Conservation (phyloP, 1,140 invertebrate genomes). For the Magallana gigas region DNA sequence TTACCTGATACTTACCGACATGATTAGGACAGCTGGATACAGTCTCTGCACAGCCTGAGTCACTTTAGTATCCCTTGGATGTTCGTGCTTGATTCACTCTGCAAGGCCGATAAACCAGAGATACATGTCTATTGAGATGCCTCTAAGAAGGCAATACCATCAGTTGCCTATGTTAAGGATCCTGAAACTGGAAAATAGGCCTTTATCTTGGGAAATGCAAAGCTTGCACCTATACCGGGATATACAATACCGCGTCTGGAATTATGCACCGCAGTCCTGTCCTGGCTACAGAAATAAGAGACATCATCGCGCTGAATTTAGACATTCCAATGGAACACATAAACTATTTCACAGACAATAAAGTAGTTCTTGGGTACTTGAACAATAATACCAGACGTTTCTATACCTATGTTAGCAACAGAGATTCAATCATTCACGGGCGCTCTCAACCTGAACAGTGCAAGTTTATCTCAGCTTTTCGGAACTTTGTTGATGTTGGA, state of each 20-base stretch:
- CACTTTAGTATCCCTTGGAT: slow-evolving; percentile 26
- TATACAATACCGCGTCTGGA: slow-evolving; percentile 54
- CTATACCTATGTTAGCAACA: slow-evolving; percentile 50
- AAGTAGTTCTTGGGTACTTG: slow-evolving; percentile 46
- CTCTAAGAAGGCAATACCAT: slow-evolving; percentile 49
- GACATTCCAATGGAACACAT: slow-evolving; percentile 6
- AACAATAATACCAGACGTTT: slow-evolving; percentile 40
- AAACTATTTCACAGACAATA: slow-evolving; percentile 45
- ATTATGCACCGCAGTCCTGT: slow-evolving; percentile 51
- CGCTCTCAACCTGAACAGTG: slow-evolving; percentile 47
- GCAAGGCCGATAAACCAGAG: slow-evolving; percentile 75
- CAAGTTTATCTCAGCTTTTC: slow-evolving; percentile 36
- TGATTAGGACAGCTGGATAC: slow-evolving; percentile 53
- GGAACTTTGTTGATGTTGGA: slow-evolving; percentile 47
- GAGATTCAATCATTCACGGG: slow-evolving; percentile 35
- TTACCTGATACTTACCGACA: slow-evolving; percentile 35
- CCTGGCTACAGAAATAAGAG: slow-evolving; percentile 29
- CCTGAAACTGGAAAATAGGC: background rate
- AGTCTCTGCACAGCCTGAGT: slow-evolving; percentile 29
- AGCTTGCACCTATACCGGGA: slow-evolving; percentile 32
- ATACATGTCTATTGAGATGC: slow-evolving; percentile 56
- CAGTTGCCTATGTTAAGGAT: slow-evolving; percentile 35
- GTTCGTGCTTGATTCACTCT: slow-evolving; percentile 55
- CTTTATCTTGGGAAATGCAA: slow-evolving; percentile 36
- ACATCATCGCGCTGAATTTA: slow-evolving; percentile 26